Conservation (phyloP, 1,140 invertebrate species). For the Bombus huntii region DNA sequence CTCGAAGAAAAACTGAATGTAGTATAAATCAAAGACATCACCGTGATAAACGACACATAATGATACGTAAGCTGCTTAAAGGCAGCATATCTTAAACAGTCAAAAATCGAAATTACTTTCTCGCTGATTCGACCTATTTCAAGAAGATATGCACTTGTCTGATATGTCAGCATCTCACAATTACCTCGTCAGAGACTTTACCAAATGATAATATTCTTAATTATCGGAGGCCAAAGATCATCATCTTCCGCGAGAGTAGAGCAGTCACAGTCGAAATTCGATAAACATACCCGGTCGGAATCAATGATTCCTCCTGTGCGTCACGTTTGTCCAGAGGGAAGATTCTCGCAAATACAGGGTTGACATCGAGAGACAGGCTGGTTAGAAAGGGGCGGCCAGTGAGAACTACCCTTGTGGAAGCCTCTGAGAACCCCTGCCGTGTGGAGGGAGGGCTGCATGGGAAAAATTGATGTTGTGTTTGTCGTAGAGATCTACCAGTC, state of each 20-base stretch:
- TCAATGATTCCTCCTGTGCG: conserved; percentile 61
- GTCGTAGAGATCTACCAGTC: conserved; percentile 79
- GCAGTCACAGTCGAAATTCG: conserved; percentile 28
- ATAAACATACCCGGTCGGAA: conserved; percentile 43
- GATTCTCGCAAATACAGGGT: conserved; percentile 56
- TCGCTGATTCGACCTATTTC: background rate
- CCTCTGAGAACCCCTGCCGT: conserved; percentile 77
- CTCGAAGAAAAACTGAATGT: background rate
- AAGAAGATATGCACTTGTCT: background rate
- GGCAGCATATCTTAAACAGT: too few species aligned
- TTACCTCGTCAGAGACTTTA: too few species aligned
- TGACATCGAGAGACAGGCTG: conserved; percentile 20
- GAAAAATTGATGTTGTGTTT: conserved; percentile 82
- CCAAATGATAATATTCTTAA: background rate
- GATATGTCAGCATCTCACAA: too few species aligned
- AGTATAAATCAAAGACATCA: too few species aligned
- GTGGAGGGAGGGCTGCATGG: conserved; percentile 72
- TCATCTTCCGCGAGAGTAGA: background rate
- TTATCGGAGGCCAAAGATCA: too few species aligned
- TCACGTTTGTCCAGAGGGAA: conserved; percentile 66
- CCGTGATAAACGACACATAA: background rate
- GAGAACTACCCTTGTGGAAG: conserved; percentile 2
- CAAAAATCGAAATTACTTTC: too few species aligned
- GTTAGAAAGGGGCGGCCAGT: background rate
- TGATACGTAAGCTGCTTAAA: background rate